A percentile compares a stretch with the other conserved stretches of the same genome.
Evolutionary conservation across 2,113 vertebrate species (phyloP).

Genomic region (Scophthalmus maximus): DNA sequence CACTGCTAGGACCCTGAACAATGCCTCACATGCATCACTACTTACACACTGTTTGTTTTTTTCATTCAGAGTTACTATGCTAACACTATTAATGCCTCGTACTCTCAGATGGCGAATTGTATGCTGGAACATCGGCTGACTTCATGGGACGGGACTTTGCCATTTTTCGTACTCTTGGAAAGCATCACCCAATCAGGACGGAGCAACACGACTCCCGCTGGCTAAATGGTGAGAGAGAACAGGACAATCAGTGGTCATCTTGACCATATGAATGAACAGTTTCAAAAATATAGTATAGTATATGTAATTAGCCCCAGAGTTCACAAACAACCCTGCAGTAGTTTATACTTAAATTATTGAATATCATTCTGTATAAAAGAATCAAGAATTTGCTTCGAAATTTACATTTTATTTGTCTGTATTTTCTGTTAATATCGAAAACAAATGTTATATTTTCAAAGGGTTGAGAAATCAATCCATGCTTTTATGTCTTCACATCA

Average conservation of each 20-base stretch:
- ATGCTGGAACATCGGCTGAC: conserved; percentile 96
- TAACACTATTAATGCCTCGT: conserved; percentile 19
- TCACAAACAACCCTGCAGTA: too few species aligned
- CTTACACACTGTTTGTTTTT: background rate
- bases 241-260: background rate
- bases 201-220: conserved; percentile 98
- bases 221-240: conserved; percentile 91
- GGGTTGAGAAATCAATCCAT: too few species aligned
- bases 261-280: background rate
- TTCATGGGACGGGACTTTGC: conserved; percentile 99
- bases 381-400: too few species aligned
- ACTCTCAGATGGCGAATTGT: conserved; percentile 92
- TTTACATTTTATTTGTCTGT: too few species aligned
- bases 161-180: conserved; percentile 96
- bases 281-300: background rate
- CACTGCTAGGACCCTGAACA: conserved; percentile 43
- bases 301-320: too few species aligned
- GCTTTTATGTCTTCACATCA: too few species aligned
- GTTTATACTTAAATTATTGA: too few species aligned
- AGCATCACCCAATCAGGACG: conserved; percentile 96
- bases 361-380: too few species aligned
- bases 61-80: conserved; percentile 3
- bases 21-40: background rate
- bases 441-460: too few species aligned
- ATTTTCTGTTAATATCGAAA: too few species aligned